Conservation (phyloP, 2,888 invertebrate species). For the Limnephilus auricula region DNA sequence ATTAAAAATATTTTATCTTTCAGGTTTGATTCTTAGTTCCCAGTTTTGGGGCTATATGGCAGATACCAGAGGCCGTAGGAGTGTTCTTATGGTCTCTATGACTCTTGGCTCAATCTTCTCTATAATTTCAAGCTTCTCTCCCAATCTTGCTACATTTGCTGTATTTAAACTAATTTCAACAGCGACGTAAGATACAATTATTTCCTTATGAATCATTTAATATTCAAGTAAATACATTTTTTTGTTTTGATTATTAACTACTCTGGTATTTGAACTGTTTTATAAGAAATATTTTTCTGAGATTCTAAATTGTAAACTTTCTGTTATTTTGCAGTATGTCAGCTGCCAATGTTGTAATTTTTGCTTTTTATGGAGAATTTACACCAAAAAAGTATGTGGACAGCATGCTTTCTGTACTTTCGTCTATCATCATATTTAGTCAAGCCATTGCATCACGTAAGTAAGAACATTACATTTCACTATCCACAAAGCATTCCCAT, state of each 20-base stretch:
- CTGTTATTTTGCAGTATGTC: slow-evolving; percentile 57
- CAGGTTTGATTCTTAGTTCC: slow-evolving; percentile 84
- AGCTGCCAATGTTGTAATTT: slow-evolving; percentile 55
- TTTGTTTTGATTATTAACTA: not conserved
- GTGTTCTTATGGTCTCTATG: slow-evolving; percentile 74
- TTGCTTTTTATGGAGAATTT: slow-evolving; percentile 62
- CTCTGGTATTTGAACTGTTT: not conserved
- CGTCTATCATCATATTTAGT: slow-evolving; percentile 55
- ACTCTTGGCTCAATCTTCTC: slow-evolving; percentile 73
- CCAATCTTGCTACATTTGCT: slow-evolving; percentile 79
- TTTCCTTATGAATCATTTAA: not conserved
- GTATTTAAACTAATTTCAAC: slow-evolving; percentile 81
- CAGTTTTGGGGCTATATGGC: slow-evolving; percentile 89
- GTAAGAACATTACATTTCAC: not conserved
- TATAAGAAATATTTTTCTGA: not conserved
- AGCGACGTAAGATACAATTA: slow-evolving; percentile 70
- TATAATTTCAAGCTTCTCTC: slow-evolving; percentile 79
- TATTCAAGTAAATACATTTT: not conserved
- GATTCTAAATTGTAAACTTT: not conserved
- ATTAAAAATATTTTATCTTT: not conserved
- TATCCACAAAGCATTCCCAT: too few species aligned
- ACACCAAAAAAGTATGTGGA: slow-evolving; percentile 57
- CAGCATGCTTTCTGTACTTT: slow-evolving; percentile 54
- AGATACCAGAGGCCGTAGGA: slow-evolving; percentile 84
- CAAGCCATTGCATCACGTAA: slow-evolving; percentile 68